Percentiles rank a stretch among this genome's conserved stretches.
Conservation (phyloP, 2,797 vertebrate genomes). For the Sebastiscus tertius region DNA sequence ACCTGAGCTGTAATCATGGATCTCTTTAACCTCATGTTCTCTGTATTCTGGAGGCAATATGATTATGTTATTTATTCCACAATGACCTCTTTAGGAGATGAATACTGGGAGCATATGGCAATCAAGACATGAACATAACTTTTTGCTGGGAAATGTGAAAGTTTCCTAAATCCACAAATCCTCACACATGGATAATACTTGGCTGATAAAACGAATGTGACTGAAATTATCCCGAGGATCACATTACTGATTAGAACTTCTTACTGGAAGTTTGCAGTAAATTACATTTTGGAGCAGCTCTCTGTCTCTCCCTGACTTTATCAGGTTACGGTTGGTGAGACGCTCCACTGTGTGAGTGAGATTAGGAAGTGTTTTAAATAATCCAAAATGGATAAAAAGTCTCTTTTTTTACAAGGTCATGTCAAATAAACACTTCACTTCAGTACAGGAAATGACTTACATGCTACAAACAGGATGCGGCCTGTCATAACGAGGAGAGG, state of each 20-base stretch:
- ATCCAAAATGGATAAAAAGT: neutral
- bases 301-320: neutral
- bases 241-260: neutral
- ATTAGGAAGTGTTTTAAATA: neutral
- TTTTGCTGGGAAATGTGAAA: neutral
- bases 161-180: neutral
- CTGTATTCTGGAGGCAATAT: neutral
- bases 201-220: neutral
- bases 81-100: neutral
- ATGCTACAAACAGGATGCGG: neutral
- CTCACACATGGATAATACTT: neutral
- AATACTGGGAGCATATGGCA: neutral
- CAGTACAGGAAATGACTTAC: neutral
- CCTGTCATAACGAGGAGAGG: neutral
- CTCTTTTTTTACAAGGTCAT: neutral
- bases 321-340: neutral
- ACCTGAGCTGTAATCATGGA: neutral
- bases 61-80: neutral
- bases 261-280: neutral
- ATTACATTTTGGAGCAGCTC: neutral
- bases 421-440: neutral
- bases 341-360: neutral
- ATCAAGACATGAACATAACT: neutral
- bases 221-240: neutral
- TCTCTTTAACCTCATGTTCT: constrained; percentile 2